Conservation (phyloP, 2,113 vertebrate species). For the Anthoscopus minutus region DNA sequence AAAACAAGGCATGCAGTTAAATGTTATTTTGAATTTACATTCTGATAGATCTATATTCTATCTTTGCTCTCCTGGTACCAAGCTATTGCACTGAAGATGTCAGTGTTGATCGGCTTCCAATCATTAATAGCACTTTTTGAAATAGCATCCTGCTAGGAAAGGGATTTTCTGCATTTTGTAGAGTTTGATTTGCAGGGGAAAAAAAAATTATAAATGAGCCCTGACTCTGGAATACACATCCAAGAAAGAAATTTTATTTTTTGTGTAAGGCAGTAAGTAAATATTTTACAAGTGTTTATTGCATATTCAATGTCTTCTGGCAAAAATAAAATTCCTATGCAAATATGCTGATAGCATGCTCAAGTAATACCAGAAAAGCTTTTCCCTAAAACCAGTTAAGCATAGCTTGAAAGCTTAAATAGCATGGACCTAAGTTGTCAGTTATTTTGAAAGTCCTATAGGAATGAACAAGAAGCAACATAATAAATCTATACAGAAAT, state of each 20-base stretch:
- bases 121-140: background rate
- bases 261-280: background rate
- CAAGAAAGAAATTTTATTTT: background rate
- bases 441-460: background rate
- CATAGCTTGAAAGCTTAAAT: background rate
- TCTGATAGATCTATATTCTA: background rate
- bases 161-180: background rate
- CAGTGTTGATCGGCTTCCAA: slow-evolving; percentile 23
- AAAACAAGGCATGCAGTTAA: background rate
- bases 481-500: background rate
- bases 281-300: background rate
- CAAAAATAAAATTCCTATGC: background rate
- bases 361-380: background rate
- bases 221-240: background rate
- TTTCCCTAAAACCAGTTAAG: background rate
- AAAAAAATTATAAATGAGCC: background rate
- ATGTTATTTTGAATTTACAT: background rate
- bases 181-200: background rate
- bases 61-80: background rate
- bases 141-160: background rate
- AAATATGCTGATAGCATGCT: background rate
- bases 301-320: background rate
- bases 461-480: background rate
- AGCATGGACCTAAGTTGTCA: background rate
- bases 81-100: background rate